Evolutionary conservation across 2,888 invertebrate genomes (phyloP), one percentile per base, ranked within the genome.

Genomic region (Ypsolopha sequella): DNA sequence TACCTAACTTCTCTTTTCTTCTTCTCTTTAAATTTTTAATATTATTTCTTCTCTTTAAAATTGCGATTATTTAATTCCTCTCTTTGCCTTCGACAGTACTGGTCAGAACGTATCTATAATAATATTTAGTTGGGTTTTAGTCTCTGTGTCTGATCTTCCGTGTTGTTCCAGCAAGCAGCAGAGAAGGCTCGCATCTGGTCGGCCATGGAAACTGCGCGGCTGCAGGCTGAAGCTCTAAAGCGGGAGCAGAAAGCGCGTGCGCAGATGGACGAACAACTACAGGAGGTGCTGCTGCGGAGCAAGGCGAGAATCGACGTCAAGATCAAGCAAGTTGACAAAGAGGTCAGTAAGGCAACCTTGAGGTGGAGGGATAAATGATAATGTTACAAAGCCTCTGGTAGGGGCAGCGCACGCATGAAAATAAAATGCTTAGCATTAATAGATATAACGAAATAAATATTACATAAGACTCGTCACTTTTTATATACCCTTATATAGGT

Each of bases 131-230:
- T 24, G 24, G 4, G 2, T 3, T 39, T 9, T n/a, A n/a, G 39
- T 39, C 2, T 39, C 2, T 39, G 2, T 6, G n/a, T n/a, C 6
- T 39, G n/a, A 9, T 39, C 39, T 39, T 39, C 39, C 11, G 9
- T n/a, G 9, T 39, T 39, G n/a, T 43, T 2, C 24, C 54, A 81
- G 82, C 71, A 64, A 66, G 69, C 61, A 6, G 63, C 60, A 0
- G 79, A 75, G 53, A 81, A 71, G 56, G 64, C 62, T 0, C 77
- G 78, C 41, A 82, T 84, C 52, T 65, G 62, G 56, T 36, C 56
- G 1, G 80, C 76, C 65, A 78, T 80, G 68, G 56, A 69, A 41
- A 66, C 55, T 2, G 62, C 80, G 0, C 61, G 62, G 4, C 48
- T 53, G n/a, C 74, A 79, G 58, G 52, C 10, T 3, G 56, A 39